These are phyloP conservation scores for Camponotus vicinus DNA, from an alignment of 1,140 invertebrate genomes.

Conservation along the genomic window DNA sequence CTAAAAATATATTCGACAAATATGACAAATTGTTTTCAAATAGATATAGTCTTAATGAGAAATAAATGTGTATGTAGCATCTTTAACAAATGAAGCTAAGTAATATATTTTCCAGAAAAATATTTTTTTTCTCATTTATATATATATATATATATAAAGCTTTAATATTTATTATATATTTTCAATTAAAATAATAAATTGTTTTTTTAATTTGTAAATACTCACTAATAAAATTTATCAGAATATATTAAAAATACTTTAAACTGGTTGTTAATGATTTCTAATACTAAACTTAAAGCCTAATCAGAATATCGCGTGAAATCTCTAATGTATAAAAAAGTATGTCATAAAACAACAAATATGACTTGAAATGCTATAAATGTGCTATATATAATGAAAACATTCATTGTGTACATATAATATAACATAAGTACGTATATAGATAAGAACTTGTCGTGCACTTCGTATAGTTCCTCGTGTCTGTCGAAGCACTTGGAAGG, in stretches of 20 bases:
- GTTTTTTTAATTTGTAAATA: neutral
- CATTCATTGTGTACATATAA: neutral
- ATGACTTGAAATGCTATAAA: neutral
- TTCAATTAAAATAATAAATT: neutral
- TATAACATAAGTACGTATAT: conserved; percentile 27
- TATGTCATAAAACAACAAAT: conserved; percentile 17
- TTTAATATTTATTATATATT: neutral
- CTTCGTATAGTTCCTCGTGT: conserved; percentile 24
- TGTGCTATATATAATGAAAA: neutral
- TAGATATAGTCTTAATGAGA: neutral
- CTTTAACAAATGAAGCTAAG: neutral
- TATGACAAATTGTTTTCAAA: neutral
- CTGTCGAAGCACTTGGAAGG: conserved; percentile 21
- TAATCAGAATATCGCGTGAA: neutral
- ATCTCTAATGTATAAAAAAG: neutral
- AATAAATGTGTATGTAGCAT: neutral
- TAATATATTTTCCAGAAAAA: neutral
- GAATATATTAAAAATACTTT: too few relatives aligned
- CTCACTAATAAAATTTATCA: neutral
- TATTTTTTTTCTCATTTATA: neutral
- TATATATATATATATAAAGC: neutral
- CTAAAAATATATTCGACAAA: conserved; percentile 6
- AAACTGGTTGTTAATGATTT: too few relatives aligned
- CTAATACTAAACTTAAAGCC: neutral
- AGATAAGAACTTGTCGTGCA: conserved; percentile 39